Evolutionary conservation across 2,797 vertebrate species (phyloP).

Genomic region (Lagothrix lagotricha): DNA sequence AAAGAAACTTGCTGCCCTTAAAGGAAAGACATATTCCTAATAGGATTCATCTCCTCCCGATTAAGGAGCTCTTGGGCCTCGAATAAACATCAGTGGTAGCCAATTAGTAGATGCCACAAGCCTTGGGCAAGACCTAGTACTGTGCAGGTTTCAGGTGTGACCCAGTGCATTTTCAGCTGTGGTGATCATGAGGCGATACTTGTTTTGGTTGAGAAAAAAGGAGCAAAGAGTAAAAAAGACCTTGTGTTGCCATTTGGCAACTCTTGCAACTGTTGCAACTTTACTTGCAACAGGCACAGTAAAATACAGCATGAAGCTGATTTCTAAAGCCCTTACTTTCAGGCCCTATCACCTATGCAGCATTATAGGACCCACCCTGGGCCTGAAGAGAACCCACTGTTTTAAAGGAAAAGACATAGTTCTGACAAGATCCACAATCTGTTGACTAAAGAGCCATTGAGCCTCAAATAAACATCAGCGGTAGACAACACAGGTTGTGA

Average conservation of each 20-base stretch:
- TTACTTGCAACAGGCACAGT: not conserved
- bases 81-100: not conserved
- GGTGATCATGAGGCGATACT: not conserved
- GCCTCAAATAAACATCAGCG: not conserved
- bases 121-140: not conserved
- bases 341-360: not conserved
- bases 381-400: not conserved
- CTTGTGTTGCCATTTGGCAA: too few relatives aligned
- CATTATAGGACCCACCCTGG: not conserved
- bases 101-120: not conserved
- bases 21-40: not conserved
- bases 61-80: not conserved
- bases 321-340: not conserved
- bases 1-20: not conserved
- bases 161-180: not conserved
- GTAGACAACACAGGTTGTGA: not conserved
- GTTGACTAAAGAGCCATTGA: not conserved
- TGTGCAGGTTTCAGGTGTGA: not conserved
- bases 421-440: not conserved
- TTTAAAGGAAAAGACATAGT: not conserved
- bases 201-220: too few relatives aligned
- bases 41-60: not conserved
- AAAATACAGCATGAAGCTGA: not conserved
- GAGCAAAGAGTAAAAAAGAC: too few relatives aligned
- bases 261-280: too few relatives aligned